A percentile compares a stretch with the other conserved stretches of the same genome.
These are phyloP conservation scores for Gryon sp. DNA, from an alignment of 1,140 invertebrate species.

Conservation along the genomic window DNA sequence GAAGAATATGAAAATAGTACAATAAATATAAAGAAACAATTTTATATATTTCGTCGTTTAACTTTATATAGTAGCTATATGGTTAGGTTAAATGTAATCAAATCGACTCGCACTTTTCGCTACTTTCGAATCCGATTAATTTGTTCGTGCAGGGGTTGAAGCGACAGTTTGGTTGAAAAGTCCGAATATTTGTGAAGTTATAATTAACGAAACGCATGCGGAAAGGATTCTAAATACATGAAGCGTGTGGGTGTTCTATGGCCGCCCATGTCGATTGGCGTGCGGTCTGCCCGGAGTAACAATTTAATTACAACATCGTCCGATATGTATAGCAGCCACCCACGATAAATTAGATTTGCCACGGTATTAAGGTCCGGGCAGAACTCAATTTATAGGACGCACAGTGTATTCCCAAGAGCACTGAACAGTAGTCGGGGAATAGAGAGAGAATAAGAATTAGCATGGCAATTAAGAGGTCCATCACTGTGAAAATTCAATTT, in stretches of 20 bases:
- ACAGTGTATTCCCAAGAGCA: conserved; percentile 69
- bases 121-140: background rate
- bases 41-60: no score
- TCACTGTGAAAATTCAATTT: conserved; percentile 69
- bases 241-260: conserved; percentile 76
- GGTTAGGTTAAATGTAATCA: no score
- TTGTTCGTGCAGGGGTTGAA: background rate
- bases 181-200: conserved; percentile 69
- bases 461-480: conserved; percentile 78
- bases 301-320: conserved; percentile 79
- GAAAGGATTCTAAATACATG: conserved; percentile 58
- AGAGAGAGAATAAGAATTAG: conserved; percentile 67
- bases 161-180: conserved; percentile 7
- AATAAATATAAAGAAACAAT: no score
- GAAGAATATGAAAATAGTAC: no score
- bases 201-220: conserved; percentile 69
- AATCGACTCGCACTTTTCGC: no score
- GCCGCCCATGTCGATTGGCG: conserved; percentile 79
- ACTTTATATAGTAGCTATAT: no score
- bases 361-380: conserved; percentile 76
- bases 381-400: conserved; percentile 74
- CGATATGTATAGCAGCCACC: conserved; percentile 79
- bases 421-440: conserved; percentile 76
- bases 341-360: conserved; percentile 80
- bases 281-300: conserved; percentile 78